Evolutionary conservation across 2,113 vertebrate genomes (phyloP).

Genomic region (Eidolon helvum): DNA sequence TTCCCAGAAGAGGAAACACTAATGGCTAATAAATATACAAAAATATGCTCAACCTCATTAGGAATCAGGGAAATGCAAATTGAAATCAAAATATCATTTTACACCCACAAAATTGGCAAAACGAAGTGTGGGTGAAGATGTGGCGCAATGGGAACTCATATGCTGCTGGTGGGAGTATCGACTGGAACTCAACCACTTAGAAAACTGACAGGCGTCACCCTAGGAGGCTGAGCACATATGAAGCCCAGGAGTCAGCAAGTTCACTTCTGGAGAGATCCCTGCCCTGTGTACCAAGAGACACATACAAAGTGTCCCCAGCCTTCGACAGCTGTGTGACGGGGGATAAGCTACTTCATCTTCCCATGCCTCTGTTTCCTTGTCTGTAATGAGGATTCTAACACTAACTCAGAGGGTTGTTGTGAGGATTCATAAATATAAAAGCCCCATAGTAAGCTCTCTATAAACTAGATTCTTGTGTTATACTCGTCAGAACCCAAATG

Average conservation of each 20-base stretch:
- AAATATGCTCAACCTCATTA: slow-evolving; percentile 51
- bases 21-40: slow-evolving; percentile 47
- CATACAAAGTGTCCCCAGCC: fast-evolving
- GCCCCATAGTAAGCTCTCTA: neutral
- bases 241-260: neutral
- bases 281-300: neutral
- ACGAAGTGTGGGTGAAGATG: neutral
- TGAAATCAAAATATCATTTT: slow-evolving; percentile 54
- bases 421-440: neutral
- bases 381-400: neutral
- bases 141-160: neutral
- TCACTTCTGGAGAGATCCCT: neutral
- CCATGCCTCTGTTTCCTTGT: neutral
- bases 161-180: neutral
- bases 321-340: neutral
- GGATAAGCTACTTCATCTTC: neutral
- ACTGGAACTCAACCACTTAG: neutral
- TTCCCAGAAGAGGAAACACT: slow-evolving; percentile 46
- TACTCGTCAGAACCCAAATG: neutral
- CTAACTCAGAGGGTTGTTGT: neutral
- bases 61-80: slow-evolving; percentile 47
- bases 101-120: slow-evolving; percentile 45
- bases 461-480: neutral
- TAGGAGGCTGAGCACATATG: neutral
- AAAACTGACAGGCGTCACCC: neutral